Conservation (phyloP, 2,888 invertebrate species). For the Leucophenga montana region DNA sequence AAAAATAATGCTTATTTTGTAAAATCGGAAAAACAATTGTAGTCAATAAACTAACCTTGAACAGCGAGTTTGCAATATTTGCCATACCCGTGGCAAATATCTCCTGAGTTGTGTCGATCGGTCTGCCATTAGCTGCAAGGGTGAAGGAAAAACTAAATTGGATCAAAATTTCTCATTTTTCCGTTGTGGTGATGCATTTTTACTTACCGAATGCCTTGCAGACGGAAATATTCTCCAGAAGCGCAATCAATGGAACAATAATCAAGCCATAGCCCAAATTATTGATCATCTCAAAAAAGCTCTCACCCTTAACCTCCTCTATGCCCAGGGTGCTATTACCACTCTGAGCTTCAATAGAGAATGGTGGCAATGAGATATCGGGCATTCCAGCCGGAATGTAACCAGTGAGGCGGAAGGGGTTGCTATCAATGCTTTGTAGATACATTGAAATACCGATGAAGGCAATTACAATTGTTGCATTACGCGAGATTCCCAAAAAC, state of each 20-base stretch:
- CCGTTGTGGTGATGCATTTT: neutral
- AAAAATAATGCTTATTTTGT: too few species aligned
- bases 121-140: constrained; percentile 79
- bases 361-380: constrained; percentile 78
- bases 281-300: constrained; percentile 82
- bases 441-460: constrained; percentile 79
- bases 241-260: constrained; percentile 88
- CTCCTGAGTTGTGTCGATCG: constrained; percentile 92
- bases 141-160: neutral
- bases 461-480: constrained; percentile 84
- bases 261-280: constrained; percentile 87
- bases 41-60: constrained; percentile 74
- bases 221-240: constrained; percentile 90
- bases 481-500: constrained; percentile 84
- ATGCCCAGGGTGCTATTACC: constrained; percentile 60
- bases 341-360: constrained; percentile 75
- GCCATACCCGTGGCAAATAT: constrained; percentile 85
- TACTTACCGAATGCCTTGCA: constrained; percentile 62
- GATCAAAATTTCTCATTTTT: neutral
- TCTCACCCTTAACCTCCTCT: constrained; percentile 51
- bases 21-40: too few species aligned
- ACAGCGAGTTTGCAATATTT: constrained; percentile 87
- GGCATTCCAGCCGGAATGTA: constrained; percentile 85
- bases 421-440: constrained; percentile 75
- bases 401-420: constrained; percentile 79